These are phyloP conservation scores for Elephantulus edwardii DNA, from an alignment of 2,113 vertebrate species.

Conservation along the genomic window DNA sequence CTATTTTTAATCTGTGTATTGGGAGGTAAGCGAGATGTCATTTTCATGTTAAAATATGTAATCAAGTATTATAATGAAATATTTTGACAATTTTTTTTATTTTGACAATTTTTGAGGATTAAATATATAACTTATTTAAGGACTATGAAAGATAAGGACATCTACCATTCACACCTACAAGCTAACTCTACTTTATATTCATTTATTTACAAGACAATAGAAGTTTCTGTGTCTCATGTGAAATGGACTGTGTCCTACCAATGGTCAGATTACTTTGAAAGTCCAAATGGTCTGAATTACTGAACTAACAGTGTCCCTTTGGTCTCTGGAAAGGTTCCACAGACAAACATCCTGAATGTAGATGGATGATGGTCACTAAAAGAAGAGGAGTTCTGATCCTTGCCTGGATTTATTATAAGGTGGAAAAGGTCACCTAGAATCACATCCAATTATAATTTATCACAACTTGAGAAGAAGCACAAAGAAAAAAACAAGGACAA, in stretches of 20 bases:
- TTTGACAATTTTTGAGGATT: slow-evolving; percentile 25
- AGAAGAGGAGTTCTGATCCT: not conserved
- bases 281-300: not conserved
- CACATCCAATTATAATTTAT: not conserved
- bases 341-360: not conserved
- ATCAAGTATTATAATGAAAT: not conserved
- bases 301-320: not conserved
- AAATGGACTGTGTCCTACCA: not conserved
- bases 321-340: not conserved
- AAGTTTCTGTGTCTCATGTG: not conserved
- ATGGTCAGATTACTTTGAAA: not conserved
- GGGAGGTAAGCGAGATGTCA: not conserved
- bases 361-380: not conserved
- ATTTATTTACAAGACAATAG: not conserved
- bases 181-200: not conserved
- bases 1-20: not conserved
- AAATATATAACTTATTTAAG: not conserved
- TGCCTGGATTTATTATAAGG: not conserved
- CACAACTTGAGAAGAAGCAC: not conserved
- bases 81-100: too few species aligned
- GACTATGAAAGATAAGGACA: not conserved
- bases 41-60: slow-evolving; percentile 30
- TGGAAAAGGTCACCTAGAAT: not conserved
- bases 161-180: not conserved
- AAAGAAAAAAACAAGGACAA: slow-evolving; percentile 39